phyloP scores from a whole-genome alignment of 2,888 invertebrate genomes.

The Acrobasis suavella region DNA sequence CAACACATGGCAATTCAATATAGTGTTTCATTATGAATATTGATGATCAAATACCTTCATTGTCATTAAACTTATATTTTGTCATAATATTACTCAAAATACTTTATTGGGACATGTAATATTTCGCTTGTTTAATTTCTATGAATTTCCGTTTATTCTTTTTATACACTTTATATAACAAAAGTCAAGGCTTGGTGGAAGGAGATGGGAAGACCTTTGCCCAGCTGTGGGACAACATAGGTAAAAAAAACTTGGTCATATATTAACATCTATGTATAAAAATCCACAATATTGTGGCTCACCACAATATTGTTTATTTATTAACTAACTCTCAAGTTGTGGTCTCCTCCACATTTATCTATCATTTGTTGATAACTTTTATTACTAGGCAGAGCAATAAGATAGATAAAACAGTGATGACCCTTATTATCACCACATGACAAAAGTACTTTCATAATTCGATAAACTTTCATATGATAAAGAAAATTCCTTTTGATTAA shows the following conservation, averaged over 20 bases:
- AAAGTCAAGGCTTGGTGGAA: too few relatives aligned
- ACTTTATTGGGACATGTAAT: neutral
- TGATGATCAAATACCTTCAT: neutral
- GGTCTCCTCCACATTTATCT: neutral
- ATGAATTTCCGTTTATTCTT: too few relatives aligned
- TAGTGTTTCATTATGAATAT: constrained; percentile 7
- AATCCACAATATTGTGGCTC: too few relatives aligned
- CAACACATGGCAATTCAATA: constrained; percentile 1
- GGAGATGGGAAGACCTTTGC: too few relatives aligned
- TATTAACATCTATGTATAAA: too few relatives aligned
- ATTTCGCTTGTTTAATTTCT: too few relatives aligned
- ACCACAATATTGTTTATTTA: too few relatives aligned
- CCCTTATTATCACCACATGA: constrained; percentile 6
- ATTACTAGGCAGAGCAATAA: neutral
- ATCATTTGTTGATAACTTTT: constrained; percentile 5
- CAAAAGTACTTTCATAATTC: constrained; percentile 7
- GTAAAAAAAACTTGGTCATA: too few relatives aligned
- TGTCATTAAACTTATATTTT: neutral
- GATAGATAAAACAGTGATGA: constrained; percentile 10
- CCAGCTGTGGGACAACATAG: too few relatives aligned
- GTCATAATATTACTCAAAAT: neutral
- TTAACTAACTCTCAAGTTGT: too few relatives aligned
- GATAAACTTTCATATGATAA: neutral
- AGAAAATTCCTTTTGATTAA: too few relatives aligned
- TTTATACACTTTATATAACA: too few relatives aligned